A percentile compares a stretch with the other conserved stretches of the same genome.
Conservation (phyloP, 2,113 vertebrate genomes). For the Phycodurus eques region DNA sequence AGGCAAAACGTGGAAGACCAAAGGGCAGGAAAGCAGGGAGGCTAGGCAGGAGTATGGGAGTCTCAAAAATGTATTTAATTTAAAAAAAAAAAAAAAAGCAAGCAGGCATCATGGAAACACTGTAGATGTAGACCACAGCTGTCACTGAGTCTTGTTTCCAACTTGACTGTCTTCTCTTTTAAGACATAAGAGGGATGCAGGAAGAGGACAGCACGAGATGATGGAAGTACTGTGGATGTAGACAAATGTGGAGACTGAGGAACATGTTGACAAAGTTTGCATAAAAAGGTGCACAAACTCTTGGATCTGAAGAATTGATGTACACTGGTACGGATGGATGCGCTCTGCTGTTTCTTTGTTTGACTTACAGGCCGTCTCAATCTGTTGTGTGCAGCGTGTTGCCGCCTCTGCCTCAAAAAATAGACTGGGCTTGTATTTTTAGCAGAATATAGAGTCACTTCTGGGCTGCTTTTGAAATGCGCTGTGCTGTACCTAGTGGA, state of each 20-base stretch:
- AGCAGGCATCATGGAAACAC: too few relatives aligned
- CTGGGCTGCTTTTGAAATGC: conserved; percentile 7
- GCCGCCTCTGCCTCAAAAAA: conserved; percentile 3
- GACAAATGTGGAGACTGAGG: not conserved
- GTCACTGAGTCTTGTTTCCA: conserved; percentile 49
- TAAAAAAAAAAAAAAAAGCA: too few relatives aligned
- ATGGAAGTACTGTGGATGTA: not conserved
- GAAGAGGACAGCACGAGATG: conserved; percentile 6
- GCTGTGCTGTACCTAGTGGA: not conserved
- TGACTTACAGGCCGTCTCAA: not conserved
- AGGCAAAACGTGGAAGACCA: too few relatives aligned
- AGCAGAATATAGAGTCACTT: conserved; percentile 10
- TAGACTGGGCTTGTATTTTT: conserved; percentile 6
- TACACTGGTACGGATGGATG: not conserved
- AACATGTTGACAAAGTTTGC: conserved; percentile 5
- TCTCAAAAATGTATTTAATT: too few relatives aligned
- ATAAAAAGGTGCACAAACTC: conserved; percentile 5
- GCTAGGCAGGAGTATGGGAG: too few relatives aligned
- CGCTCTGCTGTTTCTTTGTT: not conserved
- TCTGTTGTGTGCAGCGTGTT: conserved; percentile 3
- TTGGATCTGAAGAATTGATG: not conserved
- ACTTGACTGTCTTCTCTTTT: conserved; percentile 41
- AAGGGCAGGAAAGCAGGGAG: too few relatives aligned
- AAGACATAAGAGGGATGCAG: conserved; percentile 25
- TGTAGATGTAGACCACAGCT: conserved; percentile 42